Base-by-base conservation (phyloP, 2,113 vertebrate species). In the Condylura cristata region DNA sequence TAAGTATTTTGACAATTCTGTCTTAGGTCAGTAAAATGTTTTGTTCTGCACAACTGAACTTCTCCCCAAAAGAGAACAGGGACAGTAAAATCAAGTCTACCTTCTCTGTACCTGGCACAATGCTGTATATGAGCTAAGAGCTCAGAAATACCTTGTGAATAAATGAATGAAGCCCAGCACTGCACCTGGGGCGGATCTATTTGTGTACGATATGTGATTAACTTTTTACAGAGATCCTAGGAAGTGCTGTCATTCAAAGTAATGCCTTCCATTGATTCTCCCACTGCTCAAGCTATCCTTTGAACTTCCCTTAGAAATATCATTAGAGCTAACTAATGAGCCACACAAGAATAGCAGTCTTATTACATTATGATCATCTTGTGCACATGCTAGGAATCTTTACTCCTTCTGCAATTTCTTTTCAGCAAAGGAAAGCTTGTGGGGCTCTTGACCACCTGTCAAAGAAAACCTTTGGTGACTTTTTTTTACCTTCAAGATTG, bases 281-380 rank as follows among this genome's bases (percentile, higher is more conserved):
- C 82, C 58, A 78, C 46, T 78, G 91, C 84, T 96, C 53, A 41
- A 91, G 89, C 84, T 90, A 97, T 91, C 71, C 94, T 96, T 96
- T 97, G 95, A 97, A 97, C 93, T 94, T 96, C 91, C 91, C 80
- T 83, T 61, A 83, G 93, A 93, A 96, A 95, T 86, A 94, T 95
- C 95, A 95, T 96, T 87, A 95, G 91, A 93, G 71, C 86, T 91
- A 76, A 91, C 84, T 97, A 95, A 96, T 22, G n/a, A 97, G 96
- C 86, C 94, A 86, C 96, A 86, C 86, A 93, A 96, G 95, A 96
- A 86, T 46, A 87, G 91, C 87, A 20, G 20, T 81, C 93, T 87
- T 84, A 46, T 61, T 68, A 41, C 61, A 95, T 96, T 96, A 94
- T 56, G 70, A 90, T 95, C 92, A 71, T 61, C 32, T 8, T 0